phyloP scores from a whole-genome alignment of 2,888 invertebrate genomes.

The Cantharis flavilabris region DNA sequence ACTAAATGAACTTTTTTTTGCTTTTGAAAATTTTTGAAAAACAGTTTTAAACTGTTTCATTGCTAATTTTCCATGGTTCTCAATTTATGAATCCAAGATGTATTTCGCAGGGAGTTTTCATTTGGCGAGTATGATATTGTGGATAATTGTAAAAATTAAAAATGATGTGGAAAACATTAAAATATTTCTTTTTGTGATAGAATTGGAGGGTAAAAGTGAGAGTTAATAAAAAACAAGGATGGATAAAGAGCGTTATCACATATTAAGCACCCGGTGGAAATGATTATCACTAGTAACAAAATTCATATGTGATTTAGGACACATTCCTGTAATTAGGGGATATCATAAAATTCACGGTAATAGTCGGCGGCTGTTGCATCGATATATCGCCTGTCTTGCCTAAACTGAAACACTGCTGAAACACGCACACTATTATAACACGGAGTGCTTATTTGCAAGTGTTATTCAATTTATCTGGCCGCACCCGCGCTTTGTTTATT shows the following conservation, averaged over 20 bases:
- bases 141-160: too few relatives aligned
- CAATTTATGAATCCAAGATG: too few relatives aligned
- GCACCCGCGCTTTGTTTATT: constrained; percentile 56
- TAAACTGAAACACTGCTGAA: constrained; percentile 41
- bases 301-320: constrained; percentile 53
- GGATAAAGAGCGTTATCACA: constrained; percentile 34
- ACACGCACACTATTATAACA: constrained; percentile 50
- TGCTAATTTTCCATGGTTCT: too few relatives aligned
- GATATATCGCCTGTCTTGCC: constrained; percentile 52
- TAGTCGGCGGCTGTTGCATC: constrained; percentile 52
- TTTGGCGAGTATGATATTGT: too few relatives aligned
- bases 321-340: constrained; percentile 50
- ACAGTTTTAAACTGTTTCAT: too few relatives aligned
- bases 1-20: too few relatives aligned
- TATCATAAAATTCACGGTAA: constrained; percentile 46
- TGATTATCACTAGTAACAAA: constrained; percentile 43
- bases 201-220: neutral
- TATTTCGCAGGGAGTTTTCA: too few relatives aligned
- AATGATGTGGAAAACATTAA: neutral
- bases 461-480: constrained; percentile 59
- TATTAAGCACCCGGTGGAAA: constrained; percentile 42
- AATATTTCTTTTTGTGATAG: neutral
- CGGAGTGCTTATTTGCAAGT: constrained; percentile 58
- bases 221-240: constrained; percentile 18
- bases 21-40: too few relatives aligned